Conservation (phyloP, 2,888 invertebrate genomes). For the Acheta domesticus region DNA sequence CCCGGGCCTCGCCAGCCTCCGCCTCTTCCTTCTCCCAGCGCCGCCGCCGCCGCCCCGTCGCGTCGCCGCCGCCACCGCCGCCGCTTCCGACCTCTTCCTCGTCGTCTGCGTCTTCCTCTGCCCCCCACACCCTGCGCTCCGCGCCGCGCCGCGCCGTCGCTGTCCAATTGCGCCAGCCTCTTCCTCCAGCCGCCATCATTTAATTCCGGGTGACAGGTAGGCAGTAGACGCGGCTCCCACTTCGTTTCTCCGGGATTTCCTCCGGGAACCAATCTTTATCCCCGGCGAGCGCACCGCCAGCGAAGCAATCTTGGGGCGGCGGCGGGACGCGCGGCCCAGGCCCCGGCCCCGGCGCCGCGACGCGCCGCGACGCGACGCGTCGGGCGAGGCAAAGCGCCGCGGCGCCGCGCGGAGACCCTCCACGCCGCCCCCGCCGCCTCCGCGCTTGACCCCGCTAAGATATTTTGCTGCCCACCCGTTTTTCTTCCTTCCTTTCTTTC, state of each 20-base stretch:
- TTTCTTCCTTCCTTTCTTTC: too few relatives aligned
- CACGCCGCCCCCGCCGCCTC: background rate
- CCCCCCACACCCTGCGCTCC: background rate
- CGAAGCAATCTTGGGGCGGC: background rate
- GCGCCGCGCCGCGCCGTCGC: background rate
- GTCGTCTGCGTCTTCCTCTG: background rate
- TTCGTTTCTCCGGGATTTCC: constrained; percentile 37
- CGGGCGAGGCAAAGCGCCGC: background rate
- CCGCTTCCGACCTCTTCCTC: background rate
- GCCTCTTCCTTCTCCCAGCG: background rate
- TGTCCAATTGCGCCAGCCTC: background rate
- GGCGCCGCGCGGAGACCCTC: background rate
- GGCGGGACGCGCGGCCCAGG: background rate
- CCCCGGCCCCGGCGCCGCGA: background rate
- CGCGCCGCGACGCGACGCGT: background rate
- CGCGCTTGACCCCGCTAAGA: background rate
- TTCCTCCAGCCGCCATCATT: constrained; percentile 33
- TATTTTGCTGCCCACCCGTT: background rate
- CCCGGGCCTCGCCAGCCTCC: background rate
- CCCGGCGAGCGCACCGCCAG: background rate
- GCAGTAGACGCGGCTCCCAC: constrained; percentile 28
- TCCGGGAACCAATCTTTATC: constrained; percentile 32
- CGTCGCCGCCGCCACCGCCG: background rate
- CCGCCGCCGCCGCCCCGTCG: too few relatives aligned
- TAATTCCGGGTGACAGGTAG: constrained; percentile 38